phyloP scores from a whole-genome alignment of 2,113 vertebrate genomes.

The Ellobius talpinus region DNA sequence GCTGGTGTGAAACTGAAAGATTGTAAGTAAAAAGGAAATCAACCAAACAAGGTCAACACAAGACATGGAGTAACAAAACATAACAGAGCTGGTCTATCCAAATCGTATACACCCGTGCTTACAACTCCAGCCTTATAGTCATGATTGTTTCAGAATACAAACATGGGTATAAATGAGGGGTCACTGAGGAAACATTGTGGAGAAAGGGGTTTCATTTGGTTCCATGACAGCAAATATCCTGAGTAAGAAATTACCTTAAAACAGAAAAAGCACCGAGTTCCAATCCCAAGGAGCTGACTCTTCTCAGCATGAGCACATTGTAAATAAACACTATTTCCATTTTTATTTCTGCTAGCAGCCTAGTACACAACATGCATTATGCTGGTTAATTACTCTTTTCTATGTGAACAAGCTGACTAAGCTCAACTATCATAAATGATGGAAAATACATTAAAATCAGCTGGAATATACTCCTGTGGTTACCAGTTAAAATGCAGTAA shows the following conservation, averaged over 20 bases:
- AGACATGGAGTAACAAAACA: not conserved
- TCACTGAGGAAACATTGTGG: not conserved
- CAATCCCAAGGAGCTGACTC: not conserved
- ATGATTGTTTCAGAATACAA: not conserved
- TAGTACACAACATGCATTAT: not conserved
- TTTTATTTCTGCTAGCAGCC: not conserved
- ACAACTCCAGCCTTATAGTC: not conserved
- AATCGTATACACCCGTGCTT: not conserved
- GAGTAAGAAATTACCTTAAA: not conserved
- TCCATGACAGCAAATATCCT: not conserved
- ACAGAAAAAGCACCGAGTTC: not conserved
- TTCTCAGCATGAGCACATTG: too few species aligned
- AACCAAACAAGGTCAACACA: slow-evolving; percentile 1
- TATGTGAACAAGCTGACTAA: not conserved
- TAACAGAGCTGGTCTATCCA: not conserved
- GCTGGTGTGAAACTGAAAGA: slow-evolving; percentile 85
- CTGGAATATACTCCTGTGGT: not conserved
- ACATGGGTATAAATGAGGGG: not conserved
- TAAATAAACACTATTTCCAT: not conserved
- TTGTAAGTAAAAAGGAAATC: not conserved
- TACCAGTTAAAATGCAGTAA: not conserved
- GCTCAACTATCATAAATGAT: not conserved
- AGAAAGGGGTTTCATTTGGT: not conserved
- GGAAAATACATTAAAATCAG: not conserved
- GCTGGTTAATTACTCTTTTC: not conserved